Base-by-base conservation (phyloP, 2,797 vertebrate genomes). In the Margarornis squamiger region DNA sequence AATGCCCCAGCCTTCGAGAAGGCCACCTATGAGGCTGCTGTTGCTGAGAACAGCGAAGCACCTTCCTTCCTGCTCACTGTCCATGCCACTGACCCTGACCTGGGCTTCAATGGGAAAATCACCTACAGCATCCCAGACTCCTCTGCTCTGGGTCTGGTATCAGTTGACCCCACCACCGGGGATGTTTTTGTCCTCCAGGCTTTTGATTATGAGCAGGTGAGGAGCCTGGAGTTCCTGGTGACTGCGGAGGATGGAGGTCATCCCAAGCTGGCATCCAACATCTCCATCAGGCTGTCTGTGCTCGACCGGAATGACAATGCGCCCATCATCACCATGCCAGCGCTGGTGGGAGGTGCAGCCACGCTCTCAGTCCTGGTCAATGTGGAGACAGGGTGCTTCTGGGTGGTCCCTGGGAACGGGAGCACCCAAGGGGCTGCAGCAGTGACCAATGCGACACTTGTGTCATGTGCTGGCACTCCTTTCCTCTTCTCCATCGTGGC, bases 281-380 rank as follows among this genome's bases (percentile, higher is more conserved):
- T 98, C 86, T 98, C 98, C 3, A 96, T 99, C 61, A 92, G 97
- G 72, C 97, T 99, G 32, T 93, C 97, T 36, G 91, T 99, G 49
- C 97, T 98, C 3, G 99, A 99, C 74, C 94, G 66, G 63, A 99
- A 99, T 0, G 99, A 99, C 97, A 99, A 99, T 2, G 87, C 96
- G 11, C 99, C 99, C 0, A 19, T 98, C 55, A 98, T 99, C 92
- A 98, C 94, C 6, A 95, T 97, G 8, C 99, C 99, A 2, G 94
- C 32, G 6, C 97, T 98, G 15, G 98, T 97, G 36, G 98, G 97
- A 27, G 98, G 98, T 2, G 70, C 92, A 26, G 98, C 98, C 74
- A 96, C 66, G 3, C 84, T 99, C 14, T 98, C 97, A 0, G 95
- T 99, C 43, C 98, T 99, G 18, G 98, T 99, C 39, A 98, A 98